Evolutionary conservation across 92 coral and sea anemone genomes (phyloP), one percentile per base, ranked within the genome.

Genomic region (Heliopora coerulea): DNA sequence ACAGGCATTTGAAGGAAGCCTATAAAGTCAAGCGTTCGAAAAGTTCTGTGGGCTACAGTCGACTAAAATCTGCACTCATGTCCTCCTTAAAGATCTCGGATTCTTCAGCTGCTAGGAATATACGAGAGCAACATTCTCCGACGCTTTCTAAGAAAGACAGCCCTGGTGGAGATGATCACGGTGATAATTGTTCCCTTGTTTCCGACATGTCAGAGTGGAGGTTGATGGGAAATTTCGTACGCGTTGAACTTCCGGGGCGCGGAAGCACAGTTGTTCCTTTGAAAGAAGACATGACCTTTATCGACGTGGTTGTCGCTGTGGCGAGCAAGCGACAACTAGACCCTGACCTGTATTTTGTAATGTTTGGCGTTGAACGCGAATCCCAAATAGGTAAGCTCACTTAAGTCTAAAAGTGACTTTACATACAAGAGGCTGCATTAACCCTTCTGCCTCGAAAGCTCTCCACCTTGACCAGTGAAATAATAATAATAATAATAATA

Each of bases 151-250:
- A 78, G 26, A 84, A 78, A 62, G 96, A 81, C 18, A 81, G 73
- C 42, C 63, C 76, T 24, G 41, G 73, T 5, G 65, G 61, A 20
- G 73, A 72, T 13, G 75, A 50, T 13, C 25, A 8, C n/a, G 54
- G 74, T 23, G 93, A 89, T 62, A 73, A 83, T 2, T 73, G 70
- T 39, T 87, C 96, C 15, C 59, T 90, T 54, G 79, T 89, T 44
- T 89, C 96, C 35, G 90, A 89, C 49, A 87, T 85, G 78, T 85
- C 96, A 34, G 96, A 93, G 54, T 93, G 98, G 98, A 84, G 84
- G 59, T 86, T 58, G 82, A 74, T 95, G 78, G 99, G 99, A 27
- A 88, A 95, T 86, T 95, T 83, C 39, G 49, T 95, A 46, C 88
- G 99, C 13, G 80, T 95, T 39, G 88, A 81, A 41, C 75, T 95